Conservation (phyloP, 2,797 vertebrate species). For the Falco concolor region DNA sequence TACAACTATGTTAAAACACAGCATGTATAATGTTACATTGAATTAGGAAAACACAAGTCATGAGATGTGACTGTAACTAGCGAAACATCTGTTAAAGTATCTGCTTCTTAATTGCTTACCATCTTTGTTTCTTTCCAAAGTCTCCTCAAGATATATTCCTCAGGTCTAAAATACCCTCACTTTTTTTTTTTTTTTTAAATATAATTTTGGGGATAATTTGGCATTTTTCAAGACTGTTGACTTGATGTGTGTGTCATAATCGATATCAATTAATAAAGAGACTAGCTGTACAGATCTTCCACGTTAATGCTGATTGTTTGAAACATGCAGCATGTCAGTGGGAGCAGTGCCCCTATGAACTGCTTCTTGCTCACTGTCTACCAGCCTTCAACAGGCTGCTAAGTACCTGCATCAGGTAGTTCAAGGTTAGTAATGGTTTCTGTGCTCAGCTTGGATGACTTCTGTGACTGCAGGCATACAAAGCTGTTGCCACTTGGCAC, state of each 20-base stretch:
- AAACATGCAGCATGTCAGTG: background rate
- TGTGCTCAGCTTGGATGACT: background rate
- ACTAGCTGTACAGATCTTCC: background rate
- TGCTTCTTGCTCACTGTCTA: background rate
- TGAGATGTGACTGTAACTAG: background rate
- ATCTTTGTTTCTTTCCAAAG: background rate
- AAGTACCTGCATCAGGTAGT: background rate
- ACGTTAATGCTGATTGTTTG: background rate
- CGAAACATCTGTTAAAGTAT: constrained; percentile 61
- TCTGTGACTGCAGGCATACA: background rate
- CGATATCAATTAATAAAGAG: background rate
- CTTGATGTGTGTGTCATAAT: background rate
- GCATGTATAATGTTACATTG: background rate
- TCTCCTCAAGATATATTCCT: background rate
- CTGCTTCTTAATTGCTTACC: constrained; percentile 59
- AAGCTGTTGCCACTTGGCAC: background rate
- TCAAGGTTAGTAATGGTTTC: background rate
- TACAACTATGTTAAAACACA: background rate
- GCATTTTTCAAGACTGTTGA: background rate
- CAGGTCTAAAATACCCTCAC: background rate
- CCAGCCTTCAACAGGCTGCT: background rate
- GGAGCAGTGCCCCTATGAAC: no score
- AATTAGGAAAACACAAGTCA: background rate
- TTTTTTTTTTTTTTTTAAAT: no score
- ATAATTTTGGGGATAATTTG: background rate